Evolutionary conservation across 2,797 vertebrate genomes (phyloP).

Genomic region (Botia kubotai): DNA sequence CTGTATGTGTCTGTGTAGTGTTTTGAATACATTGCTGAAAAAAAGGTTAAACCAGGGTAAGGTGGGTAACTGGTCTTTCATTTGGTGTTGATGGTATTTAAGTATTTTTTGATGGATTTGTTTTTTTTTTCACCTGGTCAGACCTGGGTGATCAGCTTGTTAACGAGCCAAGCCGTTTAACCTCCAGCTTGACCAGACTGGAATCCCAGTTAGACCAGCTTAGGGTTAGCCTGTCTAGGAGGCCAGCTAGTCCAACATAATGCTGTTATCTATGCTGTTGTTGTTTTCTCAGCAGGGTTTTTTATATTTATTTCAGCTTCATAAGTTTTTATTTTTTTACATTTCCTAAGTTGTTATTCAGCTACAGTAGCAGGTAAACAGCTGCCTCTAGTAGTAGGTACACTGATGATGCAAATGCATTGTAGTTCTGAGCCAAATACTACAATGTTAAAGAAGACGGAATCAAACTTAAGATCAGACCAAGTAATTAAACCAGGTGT

Average conservation of each 20-base stretch:
- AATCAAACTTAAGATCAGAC: conserved; percentile 12
- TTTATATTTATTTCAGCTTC: too few species aligned
- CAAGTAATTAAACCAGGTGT: conserved; percentile 2
- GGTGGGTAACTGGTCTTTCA: too few species aligned
- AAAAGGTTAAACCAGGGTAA: too few species aligned
- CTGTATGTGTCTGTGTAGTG: conserved; percentile 14
- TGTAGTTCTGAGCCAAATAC: not conserved
- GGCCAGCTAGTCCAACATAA: too few species aligned
- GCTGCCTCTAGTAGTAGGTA: not conserved
- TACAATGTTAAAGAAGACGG: not conserved
- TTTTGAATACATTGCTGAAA: too few species aligned
- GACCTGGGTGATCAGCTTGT: too few species aligned
- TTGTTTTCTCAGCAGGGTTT: too few species aligned
- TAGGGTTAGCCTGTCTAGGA: too few species aligned
- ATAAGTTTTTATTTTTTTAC: not conserved
- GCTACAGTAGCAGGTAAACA: not conserved
- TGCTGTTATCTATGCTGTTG: too few species aligned
- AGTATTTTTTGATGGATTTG: not conserved
- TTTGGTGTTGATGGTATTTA: not conserved
- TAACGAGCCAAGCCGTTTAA: too few species aligned
- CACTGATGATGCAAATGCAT: not conserved
- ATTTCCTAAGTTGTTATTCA: not conserved
- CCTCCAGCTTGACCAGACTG: too few species aligned
- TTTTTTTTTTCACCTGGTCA: not conserved
- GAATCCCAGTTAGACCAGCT: too few species aligned